Evolutionary conservation across 2,888 invertebrate species (phyloP), one percentile per base, ranked within the genome.

Genomic region (Cosmia trapezina): DNA sequence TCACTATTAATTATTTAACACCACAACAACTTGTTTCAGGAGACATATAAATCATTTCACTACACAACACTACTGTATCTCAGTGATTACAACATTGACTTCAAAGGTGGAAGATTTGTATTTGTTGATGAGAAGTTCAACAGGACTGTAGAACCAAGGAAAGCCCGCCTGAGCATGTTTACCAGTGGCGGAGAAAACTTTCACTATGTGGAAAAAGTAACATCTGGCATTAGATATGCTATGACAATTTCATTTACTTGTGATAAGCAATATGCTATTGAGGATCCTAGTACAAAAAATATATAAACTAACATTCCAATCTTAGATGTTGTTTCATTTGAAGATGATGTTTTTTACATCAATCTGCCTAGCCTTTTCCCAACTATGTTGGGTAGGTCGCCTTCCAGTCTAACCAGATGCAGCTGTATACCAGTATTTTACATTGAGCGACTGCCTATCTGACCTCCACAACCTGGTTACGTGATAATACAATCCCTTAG

Each of bases 171-270:
- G 2, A 97, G 97, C 47, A 98, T 98, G 94, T 99, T 98, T 90
- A 98, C 98, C 0, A 98, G 99, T 61, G 99, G 98, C 19, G 97
- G 97, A 56, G 99, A 99, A 94, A 99, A 99, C 94, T 91, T 97
- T 0, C 98, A 99, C 93, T 97, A 96, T 91, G 98, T 99, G 4
- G 98, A 99, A 92, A 97, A 97, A 92, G 98, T 99, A 7, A 96
- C 96, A 14, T 96, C 97, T 37, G 99, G 99, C 22, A 96, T 96
- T 8, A 93, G 98, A 89, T 98, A 97, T 92, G 98, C 98, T 7
- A 96, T 98, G 82, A 98, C 98, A 0, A 97, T 99, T 65, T 98
- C 98, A 60, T 99, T 99, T 91, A 98, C 98, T 8, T 98, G 98
- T 94, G 97, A 98, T 93, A 94, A 96, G 68, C 93, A 96, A 59